A percentile compares a stretch with the other conserved stretches of the same genome.
These are phyloP conservation scores for Hypercompe scribonia DNA, from an alignment of 2,888 invertebrate genomes.

Conservation along the genomic window DNA sequence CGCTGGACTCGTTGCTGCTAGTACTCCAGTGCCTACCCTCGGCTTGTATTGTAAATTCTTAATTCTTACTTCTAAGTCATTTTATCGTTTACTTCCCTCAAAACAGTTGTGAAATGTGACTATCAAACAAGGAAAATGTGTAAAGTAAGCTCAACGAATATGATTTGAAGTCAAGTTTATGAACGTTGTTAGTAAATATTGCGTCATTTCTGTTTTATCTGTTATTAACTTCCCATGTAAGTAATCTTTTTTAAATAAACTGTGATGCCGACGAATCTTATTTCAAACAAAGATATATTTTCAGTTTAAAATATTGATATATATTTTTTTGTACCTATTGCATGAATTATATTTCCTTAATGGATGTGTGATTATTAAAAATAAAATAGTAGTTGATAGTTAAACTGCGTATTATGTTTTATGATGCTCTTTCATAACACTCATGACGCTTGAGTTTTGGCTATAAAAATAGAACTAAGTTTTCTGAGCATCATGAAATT, in stretches of 20 bases:
- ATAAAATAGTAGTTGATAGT: not conserved
- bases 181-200: not conserved
- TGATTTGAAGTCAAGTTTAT: not conserved
- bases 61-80: constrained; percentile 37
- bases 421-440: not conserved
- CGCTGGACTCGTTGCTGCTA: constrained; percentile 41
- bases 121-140: not conserved
- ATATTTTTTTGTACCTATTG: not conserved
- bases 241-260: not conserved
- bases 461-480: not conserved
- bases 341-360: not conserved
- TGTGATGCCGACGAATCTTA: not conserved
- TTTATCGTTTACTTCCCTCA: not conserved
- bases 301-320: not conserved
- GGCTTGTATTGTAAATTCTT: constrained; percentile 27
- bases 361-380: not conserved
- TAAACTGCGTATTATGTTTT: not conserved
- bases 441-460: not conserved
- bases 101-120: constrained; percentile 4
- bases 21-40: constrained; percentile 33
- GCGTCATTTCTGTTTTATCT: not conserved
- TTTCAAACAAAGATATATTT: not conserved
- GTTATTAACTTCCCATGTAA: not conserved
- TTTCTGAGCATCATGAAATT: not conserved
- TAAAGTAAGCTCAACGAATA: not conserved